Conservation (phyloP, 1,140 invertebrate genomes). For the Philotrypesis tridentata region DNA sequence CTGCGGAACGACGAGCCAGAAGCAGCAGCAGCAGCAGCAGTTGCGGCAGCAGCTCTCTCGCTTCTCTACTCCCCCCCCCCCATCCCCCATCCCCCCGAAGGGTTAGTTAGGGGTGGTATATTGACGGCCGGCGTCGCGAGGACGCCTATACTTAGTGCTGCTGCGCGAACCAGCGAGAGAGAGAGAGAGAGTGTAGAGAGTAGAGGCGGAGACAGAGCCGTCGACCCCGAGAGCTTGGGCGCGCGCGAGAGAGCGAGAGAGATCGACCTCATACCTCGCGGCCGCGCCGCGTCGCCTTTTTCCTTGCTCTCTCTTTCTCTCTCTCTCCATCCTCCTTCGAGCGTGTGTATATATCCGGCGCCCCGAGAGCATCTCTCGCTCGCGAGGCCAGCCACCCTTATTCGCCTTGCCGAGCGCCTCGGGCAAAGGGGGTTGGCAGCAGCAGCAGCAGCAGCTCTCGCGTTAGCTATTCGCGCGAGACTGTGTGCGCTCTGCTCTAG, state of each 20-base stretch:
- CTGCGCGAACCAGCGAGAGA: slow-evolving; percentile 59
- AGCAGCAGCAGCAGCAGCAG: too few relatives aligned
- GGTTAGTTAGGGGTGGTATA: slow-evolving; percentile 74
- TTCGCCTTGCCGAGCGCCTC: slow-evolving; percentile 37
- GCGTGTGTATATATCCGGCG: slow-evolving; percentile 18
- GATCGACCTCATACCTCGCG: slow-evolving; percentile 52
- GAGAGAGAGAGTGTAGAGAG: background rate
- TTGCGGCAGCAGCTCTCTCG: too few relatives aligned
- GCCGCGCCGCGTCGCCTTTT: slow-evolving; percentile 53
- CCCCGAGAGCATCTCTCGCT: slow-evolving; percentile 37
- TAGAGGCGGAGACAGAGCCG: slow-evolving; percentile 24
- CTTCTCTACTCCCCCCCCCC: slow-evolving; percentile 53
- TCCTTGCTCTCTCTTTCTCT: slow-evolving; percentile 54
- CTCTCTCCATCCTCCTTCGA: slow-evolving; percentile 44
- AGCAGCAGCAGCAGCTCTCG: slow-evolving; percentile 34
- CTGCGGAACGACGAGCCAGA: slow-evolving; percentile 44
- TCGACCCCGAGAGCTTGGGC: slow-evolving; percentile 51
- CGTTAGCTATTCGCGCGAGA: slow-evolving; percentile 38
- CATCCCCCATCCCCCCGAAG: slow-evolving; percentile 61
- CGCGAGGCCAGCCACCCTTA: slow-evolving; percentile 32
- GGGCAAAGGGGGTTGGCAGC: slow-evolving; percentile 40
- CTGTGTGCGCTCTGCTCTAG: background rate
- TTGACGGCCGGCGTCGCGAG: slow-evolving; percentile 74
- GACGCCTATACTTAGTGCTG: slow-evolving; percentile 73
- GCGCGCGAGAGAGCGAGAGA: slow-evolving; percentile 9